Evolutionary conservation across 2,888 invertebrate species (phyloP).

Genomic region (Phrixothrix hirtus): DNA sequence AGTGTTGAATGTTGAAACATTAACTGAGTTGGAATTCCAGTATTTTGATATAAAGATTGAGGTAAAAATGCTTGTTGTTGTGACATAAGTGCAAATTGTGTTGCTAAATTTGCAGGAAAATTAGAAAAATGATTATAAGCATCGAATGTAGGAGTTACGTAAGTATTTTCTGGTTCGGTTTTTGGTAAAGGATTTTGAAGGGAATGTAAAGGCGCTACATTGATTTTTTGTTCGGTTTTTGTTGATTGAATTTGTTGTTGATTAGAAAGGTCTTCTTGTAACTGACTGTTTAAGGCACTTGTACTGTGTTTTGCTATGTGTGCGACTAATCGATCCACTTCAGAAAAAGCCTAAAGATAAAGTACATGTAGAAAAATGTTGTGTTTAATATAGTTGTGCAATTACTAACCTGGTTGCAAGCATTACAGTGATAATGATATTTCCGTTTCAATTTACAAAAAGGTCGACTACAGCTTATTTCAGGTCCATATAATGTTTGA

Average conservation of each 20-base stretch:
- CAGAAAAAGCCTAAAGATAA: slow-evolving; percentile 66
- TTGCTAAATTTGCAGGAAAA: slow-evolving; percentile 52
- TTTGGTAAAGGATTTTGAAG: slow-evolving; percentile 48
- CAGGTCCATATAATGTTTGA: slow-evolving; percentile 65
- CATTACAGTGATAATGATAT: slow-evolving; percentile 78
- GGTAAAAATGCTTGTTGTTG: slow-evolving; percentile 53
- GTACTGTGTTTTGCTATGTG: slow-evolving; percentile 74
- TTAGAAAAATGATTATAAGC: slow-evolving; percentile 53
- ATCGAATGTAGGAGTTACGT: slow-evolving; percentile 52
- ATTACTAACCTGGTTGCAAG: slow-evolving; percentile 68
- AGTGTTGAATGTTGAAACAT: slow-evolving; percentile 54
- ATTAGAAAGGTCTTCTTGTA: slow-evolving; percentile 48
- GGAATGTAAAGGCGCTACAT: slow-evolving; percentile 52
- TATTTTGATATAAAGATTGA: slow-evolving; percentile 51
- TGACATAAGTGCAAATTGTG: slow-evolving; percentile 54
- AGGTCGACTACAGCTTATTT: slow-evolving; percentile 71
- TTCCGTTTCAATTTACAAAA: slow-evolving; percentile 80
- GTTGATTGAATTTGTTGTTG: slow-evolving; percentile 44
- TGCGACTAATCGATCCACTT: slow-evolving; percentile 67
- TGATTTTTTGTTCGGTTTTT: slow-evolving; percentile 51
- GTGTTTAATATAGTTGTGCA: background rate
- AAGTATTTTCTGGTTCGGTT: slow-evolving; percentile 37
- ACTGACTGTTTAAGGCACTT: slow-evolving; percentile 60
- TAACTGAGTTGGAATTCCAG: slow-evolving; percentile 48
- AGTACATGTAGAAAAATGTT: background rate